These are phyloP conservation scores for Catostomus latipinnis DNA, from an alignment of 2,797 vertebrate genomes.

Conservation along the genomic window DNA sequence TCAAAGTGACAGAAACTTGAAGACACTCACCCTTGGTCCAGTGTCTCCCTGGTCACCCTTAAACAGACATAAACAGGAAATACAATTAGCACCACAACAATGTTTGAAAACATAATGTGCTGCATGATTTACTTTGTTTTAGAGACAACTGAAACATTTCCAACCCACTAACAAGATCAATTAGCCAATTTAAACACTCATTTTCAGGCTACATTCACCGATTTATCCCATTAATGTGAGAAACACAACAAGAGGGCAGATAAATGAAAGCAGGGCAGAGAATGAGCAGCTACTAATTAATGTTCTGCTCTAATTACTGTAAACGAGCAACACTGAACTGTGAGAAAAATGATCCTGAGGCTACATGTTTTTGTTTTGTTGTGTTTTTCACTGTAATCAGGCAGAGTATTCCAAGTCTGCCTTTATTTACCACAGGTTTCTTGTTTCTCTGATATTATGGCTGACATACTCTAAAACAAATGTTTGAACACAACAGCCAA, in stretches of 20 bases:
- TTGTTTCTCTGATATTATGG: constrained; percentile 28
- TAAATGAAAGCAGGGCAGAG: background rate
- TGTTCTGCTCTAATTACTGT: constrained; percentile 16
- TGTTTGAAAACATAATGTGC: background rate
- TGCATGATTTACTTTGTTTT: background rate
- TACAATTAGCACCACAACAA: constrained; percentile 6
- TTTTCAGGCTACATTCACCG: background rate
- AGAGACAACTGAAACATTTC: background rate
- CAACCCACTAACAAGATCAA: background rate
- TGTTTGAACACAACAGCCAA: constrained; percentile 31
- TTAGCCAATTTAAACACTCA: background rate
- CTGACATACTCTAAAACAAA: constrained; percentile 24
- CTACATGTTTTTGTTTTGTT: constrained; percentile 32
- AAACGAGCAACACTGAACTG: constrained; percentile 36
- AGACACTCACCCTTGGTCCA: constrained; percentile 54
- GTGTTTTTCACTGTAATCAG: constrained; percentile 43
- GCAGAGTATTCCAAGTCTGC: constrained; percentile 12
- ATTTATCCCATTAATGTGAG: background rate
- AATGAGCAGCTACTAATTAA: background rate
- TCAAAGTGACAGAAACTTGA: background rate
- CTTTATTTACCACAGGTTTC: constrained; percentile 46
- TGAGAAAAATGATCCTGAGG: background rate
- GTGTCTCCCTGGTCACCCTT: constrained; percentile 60
- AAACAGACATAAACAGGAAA: constrained; percentile 20
- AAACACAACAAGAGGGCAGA: background rate